Evolutionary conservation across 2,888 invertebrate genomes (phyloP).

Genomic region (Lycocerus yunnanus): DNA sequence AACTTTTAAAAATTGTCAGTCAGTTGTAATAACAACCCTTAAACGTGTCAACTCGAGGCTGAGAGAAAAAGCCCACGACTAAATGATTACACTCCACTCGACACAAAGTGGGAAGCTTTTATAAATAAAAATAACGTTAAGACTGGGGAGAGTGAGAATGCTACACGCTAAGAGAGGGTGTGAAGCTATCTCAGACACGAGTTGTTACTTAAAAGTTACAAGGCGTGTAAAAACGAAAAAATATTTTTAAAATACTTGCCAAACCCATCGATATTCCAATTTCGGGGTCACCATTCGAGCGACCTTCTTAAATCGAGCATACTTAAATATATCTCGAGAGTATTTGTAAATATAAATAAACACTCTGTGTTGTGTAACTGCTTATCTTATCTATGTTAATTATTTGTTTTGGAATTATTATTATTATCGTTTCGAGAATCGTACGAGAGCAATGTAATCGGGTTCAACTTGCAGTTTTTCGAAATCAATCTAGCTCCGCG

Average conservation of each 20-base stretch:
- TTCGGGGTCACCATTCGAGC: neutral
- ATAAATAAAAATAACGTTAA: neutral
- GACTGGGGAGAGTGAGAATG: neutral
- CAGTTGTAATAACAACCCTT: neutral
- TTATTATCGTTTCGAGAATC: neutral
- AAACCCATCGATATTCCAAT: neutral
- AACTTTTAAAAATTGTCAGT: neutral
- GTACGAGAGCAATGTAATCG: neutral
- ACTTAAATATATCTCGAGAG: neutral
- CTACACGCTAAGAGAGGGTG: neutral
- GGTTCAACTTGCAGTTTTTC: neutral
- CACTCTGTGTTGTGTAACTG: neutral
- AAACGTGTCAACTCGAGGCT: neutral
- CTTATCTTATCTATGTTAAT: neutral
- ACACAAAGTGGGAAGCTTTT: neutral
- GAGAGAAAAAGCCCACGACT: neutral
- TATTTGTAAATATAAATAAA: neutral
- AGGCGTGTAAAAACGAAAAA: neutral
- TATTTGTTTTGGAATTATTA: neutral
- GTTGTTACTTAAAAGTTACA: neutral
- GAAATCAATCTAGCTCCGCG: neutral
- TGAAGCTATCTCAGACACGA: neutral
- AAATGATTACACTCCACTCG: slow-evolving; percentile 1
- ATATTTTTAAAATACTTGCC: neutral
- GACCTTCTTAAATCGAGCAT: neutral